Conservation (phyloP, 2,113 vertebrate species). For the Pimephales promelas region DNA sequence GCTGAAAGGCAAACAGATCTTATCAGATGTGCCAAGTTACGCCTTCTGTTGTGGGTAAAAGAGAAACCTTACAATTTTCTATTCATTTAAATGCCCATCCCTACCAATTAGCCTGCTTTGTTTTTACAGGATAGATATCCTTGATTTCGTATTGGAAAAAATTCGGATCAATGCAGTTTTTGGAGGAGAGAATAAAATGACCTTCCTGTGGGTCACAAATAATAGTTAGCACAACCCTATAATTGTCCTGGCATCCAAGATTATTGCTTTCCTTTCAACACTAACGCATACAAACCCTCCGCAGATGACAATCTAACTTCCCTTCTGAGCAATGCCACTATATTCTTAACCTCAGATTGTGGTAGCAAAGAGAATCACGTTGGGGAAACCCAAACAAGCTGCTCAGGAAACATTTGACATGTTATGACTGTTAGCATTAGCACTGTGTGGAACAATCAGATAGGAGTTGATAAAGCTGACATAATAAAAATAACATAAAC, state of each 20-base stretch:
- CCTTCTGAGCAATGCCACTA: conserved; percentile 58
- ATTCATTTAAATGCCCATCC: background rate
- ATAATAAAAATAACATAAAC: conserved; percentile 65
- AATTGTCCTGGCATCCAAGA: conserved; percentile 62
- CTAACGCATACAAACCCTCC: conserved; percentile 69
- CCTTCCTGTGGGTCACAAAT: conserved; percentile 54
- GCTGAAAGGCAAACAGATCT: conserved; percentile 66
- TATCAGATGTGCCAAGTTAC: conserved; percentile 58
- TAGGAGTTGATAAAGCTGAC: conserved; percentile 73
- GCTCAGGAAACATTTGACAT: conserved; percentile 76
- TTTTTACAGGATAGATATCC: conserved; percentile 10
- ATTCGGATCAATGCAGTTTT: conserved; percentile 71
- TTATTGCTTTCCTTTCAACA: conserved; percentile 70
- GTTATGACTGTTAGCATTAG: conserved; percentile 74
- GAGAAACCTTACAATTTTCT: conserved; percentile 24
- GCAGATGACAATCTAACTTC: conserved; percentile 74
- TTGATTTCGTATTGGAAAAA: conserved; percentile 37
- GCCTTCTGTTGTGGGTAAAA: conserved; percentile 51
- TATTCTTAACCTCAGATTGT: conserved; percentile 56
- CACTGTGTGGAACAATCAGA: conserved; percentile 75
- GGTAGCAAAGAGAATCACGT: conserved; percentile 58
- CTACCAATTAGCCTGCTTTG: conserved; percentile 12
- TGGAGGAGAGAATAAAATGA: conserved; percentile 37
- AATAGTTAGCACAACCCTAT: conserved; percentile 53
- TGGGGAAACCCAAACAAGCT: conserved; percentile 71